A percentile compares a stretch with the other conserved stretches of the same genome.
phyloP scores from a whole-genome alignment of 1,140 invertebrate species.

The Portunus trituberculatus region DNA sequence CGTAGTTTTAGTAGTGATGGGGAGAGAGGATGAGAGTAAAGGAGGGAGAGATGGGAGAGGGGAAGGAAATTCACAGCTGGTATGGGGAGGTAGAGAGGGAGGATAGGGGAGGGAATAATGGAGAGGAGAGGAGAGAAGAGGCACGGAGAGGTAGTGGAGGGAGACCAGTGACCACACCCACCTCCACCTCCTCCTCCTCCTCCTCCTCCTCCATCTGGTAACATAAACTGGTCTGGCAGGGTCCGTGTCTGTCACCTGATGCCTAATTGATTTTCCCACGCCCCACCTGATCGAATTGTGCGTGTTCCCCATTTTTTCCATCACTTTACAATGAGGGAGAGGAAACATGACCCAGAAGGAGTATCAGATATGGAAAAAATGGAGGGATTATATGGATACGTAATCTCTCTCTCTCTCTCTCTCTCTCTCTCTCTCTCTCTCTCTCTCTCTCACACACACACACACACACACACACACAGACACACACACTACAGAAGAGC shows the following conservation, averaged over 20 bases:
- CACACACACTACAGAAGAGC: background rate
- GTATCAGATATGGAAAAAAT: too few species aligned
- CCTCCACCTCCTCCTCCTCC: background rate
- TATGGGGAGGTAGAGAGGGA: background rate
- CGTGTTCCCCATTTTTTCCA: background rate
- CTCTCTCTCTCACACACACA: background rate
- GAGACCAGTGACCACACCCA: background rate
- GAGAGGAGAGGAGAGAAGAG: background rate
- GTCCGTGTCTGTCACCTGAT: background rate
- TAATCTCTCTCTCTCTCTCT: too few species aligned
- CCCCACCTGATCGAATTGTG: background rate
- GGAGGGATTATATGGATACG: too few species aligned
- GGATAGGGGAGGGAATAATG: background rate
- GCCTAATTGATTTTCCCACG: background rate
- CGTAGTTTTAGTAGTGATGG: too few species aligned
- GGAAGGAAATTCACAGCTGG: too few species aligned
- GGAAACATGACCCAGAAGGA: background rate
- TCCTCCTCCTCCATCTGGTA: constrained; percentile 2
- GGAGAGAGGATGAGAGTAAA: too few species aligned
- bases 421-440: too few species aligned
- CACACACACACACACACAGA: background rate
- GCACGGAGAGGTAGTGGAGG: background rate
- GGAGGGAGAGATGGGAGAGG: too few species aligned
- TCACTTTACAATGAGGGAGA: background rate
- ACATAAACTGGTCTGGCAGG: background rate